These are phyloP conservation scores for Pangasianodon gigas DNA, from an alignment of 2,113 vertebrate genomes.

Conservation along the genomic window DNA sequence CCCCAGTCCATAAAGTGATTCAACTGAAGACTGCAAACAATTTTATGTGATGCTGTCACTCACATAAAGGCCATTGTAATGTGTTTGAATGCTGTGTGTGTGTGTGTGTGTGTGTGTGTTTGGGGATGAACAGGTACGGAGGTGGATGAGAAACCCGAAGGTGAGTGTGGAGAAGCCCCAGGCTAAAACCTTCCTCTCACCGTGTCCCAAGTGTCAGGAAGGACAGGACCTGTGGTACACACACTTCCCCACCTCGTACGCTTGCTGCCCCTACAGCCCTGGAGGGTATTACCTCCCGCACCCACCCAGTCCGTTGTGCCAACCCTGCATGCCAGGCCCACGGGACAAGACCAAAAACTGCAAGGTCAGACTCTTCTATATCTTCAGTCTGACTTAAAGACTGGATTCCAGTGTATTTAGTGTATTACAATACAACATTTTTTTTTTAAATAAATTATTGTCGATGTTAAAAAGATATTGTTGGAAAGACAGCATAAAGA, in stretches of 20 bases:
- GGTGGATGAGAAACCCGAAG: constrained; percentile 93
- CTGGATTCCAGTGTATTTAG: neutral
- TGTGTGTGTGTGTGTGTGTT: neutral
- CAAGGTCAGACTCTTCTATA: constrained; percentile 75
- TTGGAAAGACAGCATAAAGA: neutral
- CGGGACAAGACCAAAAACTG: constrained; percentile 80
- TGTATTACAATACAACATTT: neutral
- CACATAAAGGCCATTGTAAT: neutral
- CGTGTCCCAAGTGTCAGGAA: constrained; percentile 77
- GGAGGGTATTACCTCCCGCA: constrained; percentile 72
- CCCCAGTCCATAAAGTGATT: neutral
- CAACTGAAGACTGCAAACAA: neutral
- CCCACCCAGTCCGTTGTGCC: constrained; percentile 61
- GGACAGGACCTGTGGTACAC: constrained; percentile 79
- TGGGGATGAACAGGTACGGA: constrained; percentile 78
- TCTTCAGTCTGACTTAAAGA: neutral
- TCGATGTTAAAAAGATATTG: neutral
- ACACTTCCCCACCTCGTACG: constrained; percentile 77
- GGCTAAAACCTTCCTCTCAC: constrained; percentile 77
- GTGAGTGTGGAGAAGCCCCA: constrained; percentile 86
- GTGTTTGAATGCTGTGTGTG: neutral
- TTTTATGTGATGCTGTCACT: neutral
- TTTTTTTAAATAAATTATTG: neutral
- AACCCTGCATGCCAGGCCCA: constrained; percentile 66
- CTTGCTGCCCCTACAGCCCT: constrained; percentile 75